Base-by-base conservation (phyloP, 1,140 invertebrate genomes). In the Leptinotarsa defecta region DNA sequence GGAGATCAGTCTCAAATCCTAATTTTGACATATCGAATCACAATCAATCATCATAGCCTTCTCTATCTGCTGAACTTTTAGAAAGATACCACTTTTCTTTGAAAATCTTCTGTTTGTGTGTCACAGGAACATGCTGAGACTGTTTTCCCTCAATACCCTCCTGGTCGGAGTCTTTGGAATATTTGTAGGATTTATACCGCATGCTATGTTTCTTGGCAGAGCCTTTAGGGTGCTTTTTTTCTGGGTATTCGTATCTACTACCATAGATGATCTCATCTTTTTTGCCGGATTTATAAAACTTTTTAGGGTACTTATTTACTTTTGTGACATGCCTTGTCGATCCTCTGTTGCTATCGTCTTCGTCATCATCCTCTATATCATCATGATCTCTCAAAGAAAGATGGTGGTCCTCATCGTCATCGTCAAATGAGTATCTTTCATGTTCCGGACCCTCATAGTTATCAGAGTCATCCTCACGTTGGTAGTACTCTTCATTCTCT, bases 31-130 rank as follows among this genome's bases (percentile, higher is more conserved):
- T 8, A 43, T 43, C 34, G 11, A 11, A 43, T 43, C 34, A 43
- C 34, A 57, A 57, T 57, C 34, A 43, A 19, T 61, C 20, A 57
- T 73, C 63, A 34, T 34, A 65, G 3, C 71, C 15, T 34, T 73
- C 61, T 13, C 48, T 73, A 57, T 71, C 69, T 17, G 69, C 67
- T 68, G 43, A 57, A 22, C 69, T 71, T 71, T 81, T 81, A 13
- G 79, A 77, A 13, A 84, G 63, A 63, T 74, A 82, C 82, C 82
- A 84, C 69, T 82, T 81, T 73, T 83, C 81, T 67, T 79, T 81
- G 63, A 79, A 81, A 19, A 82, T 57, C 34, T 84, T 83, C 43
- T 83, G 78, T 76, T 82, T 79, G 49, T 80, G 80, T 11, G 78
- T 80, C 3, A 84, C 76, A 13, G 83, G 83, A 49, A 81, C 67